Evolutionary conservation across 1,140 invertebrate genomes (phyloP), one percentile per base, ranked within the genome.

Genomic region (Calosoma granatense): DNA sequence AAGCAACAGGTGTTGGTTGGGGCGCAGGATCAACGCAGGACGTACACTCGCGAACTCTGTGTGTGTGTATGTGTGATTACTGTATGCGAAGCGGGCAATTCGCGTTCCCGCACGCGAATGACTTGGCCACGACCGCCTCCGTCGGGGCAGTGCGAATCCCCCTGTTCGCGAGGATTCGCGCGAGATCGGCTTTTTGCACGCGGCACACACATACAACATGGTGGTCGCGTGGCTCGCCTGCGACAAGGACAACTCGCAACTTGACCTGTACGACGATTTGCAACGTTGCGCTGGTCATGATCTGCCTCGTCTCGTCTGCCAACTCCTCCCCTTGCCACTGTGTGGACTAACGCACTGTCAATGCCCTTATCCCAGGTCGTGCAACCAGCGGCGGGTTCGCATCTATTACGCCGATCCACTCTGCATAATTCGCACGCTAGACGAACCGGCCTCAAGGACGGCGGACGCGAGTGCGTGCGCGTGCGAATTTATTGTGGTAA

Each of bases 351-450:
- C 41, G 55, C 64, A 66, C 61, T 61, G 65, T 61, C 66, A 66
- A 68, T 67, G 65, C 66, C 68, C 66, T 70, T 68, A 67, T 56
- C 61, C 63, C 63, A 67, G 66, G 67, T 69, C 66, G 62, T 36
- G 26, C 26, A 6, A n/a, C 26, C 26, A 36, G n/a, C n/a, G 6
- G n/a, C 26, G n/a, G 6, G 26, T 9, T 6, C 26, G 26, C n/a
- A 36, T 9, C 6, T 36, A 36, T 36, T n/a, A n/a, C n/a, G n/a
- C n/a, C n/a, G n/a, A n/a, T n/a, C n/a, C n/a, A n/a, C n/a, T n/a
- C n/a, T n/a, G n/a, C n/a, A 36, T 36, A 36, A 36, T 36, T 36
- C 26, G 59, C 57, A 62, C 57, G 56, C 58, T 65, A 63, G 64
- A 64, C 63, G 65, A 58, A 54, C 62, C 22, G 53, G 58, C 63